phyloP scores from a whole-genome alignment of 2,888 invertebrate genomes.

The Drosophila anomelani region DNA sequence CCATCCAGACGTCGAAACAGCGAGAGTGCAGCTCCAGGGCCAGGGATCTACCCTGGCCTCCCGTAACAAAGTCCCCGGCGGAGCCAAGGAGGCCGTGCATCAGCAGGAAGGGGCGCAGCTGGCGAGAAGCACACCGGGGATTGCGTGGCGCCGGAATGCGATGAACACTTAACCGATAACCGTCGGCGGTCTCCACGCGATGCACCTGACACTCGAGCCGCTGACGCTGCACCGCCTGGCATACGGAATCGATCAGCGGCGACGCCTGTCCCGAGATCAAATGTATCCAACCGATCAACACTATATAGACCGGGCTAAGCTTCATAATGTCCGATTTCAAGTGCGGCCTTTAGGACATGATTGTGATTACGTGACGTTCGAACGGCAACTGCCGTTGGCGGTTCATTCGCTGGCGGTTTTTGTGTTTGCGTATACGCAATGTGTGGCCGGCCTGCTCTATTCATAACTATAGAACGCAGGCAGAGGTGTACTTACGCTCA shows the following conservation, averaged over 20 bases:
- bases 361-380: slow-evolving; percentile 29
- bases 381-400: slow-evolving; percentile 44
- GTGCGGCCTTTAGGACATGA: slow-evolving; percentile 32
- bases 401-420: slow-evolving; percentile 37
- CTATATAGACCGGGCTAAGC: slow-evolving; percentile 14
- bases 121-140: slow-evolving; percentile 9
- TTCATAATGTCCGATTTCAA: slow-evolving; percentile 7
- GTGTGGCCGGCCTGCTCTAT: slow-evolving; percentile 31
- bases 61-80: slow-evolving; percentile 77
- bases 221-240: slow-evolving; percentile 70
- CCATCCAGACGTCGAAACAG: slow-evolving; percentile 83
- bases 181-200: slow-evolving; percentile 77
- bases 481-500: neutral
- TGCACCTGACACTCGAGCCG: slow-evolving; percentile 76
- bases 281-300: neutral
- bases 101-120: slow-evolving; percentile 67
- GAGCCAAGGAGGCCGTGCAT: slow-evolving; percentile 83
- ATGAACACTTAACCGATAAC: slow-evolving; percentile 79
- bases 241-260: slow-evolving; percentile 66
- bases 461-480: slow-evolving; percentile 1
- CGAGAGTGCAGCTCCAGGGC: slow-evolving; percentile 75
- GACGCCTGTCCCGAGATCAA: slow-evolving; percentile 5
- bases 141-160: slow-evolving; percentile 73
- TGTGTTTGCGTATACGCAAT: slow-evolving; percentile 59
- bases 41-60: slow-evolving; percentile 70